Conservation (phyloP, 2,113 vertebrate genomes). For the Heterotilapia buettikoferi region DNA sequence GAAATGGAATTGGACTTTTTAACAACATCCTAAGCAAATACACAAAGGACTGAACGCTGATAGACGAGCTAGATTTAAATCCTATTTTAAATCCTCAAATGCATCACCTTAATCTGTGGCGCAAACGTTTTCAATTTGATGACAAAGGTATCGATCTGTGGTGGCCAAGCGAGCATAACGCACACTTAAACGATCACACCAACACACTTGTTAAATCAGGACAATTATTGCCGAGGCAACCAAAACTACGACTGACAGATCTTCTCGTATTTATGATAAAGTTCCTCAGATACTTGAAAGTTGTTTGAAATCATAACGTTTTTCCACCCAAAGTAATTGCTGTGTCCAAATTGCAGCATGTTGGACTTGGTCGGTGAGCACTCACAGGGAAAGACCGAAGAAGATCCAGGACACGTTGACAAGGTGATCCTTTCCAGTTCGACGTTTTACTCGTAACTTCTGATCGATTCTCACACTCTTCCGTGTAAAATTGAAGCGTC, state of each 20-base stretch:
- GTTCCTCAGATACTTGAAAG: background rate
- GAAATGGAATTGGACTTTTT: background rate
- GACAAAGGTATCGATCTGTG: background rate
- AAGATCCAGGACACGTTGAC: background rate
- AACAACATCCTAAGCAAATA: background rate
- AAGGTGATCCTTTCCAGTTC: constrained; percentile 7
- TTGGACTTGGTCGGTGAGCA: background rate
- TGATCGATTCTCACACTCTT: background rate
- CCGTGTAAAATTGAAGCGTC: background rate
- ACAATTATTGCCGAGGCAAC: background rate
- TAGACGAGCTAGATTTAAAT: background rate
- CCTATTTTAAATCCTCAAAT: background rate
- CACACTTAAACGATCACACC: background rate
- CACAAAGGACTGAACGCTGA: background rate
- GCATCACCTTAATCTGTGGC: background rate
- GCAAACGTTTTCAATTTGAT: background rate
- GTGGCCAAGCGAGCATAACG: background rate
- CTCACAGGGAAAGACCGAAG: background rate
- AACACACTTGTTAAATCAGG: background rate
- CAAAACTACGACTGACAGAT: background rate
- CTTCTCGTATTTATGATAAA: background rate
- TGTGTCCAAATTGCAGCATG: background rate
- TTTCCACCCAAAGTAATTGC: no score
- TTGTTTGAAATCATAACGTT: no score
- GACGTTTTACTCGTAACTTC: background rate